Conservation (phyloP, 2,888 invertebrate genomes). For the Synergus itoensis region DNA sequence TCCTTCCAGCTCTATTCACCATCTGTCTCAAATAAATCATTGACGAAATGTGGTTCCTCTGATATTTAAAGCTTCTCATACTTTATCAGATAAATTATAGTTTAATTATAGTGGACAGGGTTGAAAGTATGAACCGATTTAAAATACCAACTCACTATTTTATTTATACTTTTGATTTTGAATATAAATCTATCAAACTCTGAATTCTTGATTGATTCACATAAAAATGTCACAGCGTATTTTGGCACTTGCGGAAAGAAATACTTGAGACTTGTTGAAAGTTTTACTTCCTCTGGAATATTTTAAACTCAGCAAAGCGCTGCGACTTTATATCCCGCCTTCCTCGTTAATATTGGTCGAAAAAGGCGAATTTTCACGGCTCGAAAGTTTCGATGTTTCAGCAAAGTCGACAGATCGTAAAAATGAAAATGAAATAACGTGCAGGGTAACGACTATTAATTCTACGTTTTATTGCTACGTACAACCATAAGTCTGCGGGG, state of each 20-base stretch:
- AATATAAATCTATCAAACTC: no score
- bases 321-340: not conserved
- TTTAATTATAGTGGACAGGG: not conserved
- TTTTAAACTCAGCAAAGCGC: not conserved
- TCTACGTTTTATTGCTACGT: slow-evolving; percentile 35
- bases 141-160: not conserved
- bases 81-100: not conserved
- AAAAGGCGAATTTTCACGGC: not conserved
- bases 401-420: slow-evolving; percentile 30
- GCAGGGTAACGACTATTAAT: slow-evolving; percentile 30
- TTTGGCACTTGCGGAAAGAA: not conserved
- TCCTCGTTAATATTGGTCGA: not conserved
- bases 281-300: not conserved
- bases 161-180: no score
- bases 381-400: slow-evolving; percentile 28
- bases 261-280: not conserved
- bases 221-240: not conserved
- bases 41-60: no score
- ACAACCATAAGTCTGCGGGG: slow-evolving; percentile 4
- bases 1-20: not conserved
- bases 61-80: not conserved
- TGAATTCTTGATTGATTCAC: no score
- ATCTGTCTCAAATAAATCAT: not conserved
- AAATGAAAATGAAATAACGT: slow-evolving; percentile 30
- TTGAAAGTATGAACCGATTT: not conserved